A percentile compares a stretch with the other conserved stretches of the same genome.
Evolutionary conservation across 1,140 invertebrate species (phyloP).

Genomic region (Elysia chlorotica): DNA sequence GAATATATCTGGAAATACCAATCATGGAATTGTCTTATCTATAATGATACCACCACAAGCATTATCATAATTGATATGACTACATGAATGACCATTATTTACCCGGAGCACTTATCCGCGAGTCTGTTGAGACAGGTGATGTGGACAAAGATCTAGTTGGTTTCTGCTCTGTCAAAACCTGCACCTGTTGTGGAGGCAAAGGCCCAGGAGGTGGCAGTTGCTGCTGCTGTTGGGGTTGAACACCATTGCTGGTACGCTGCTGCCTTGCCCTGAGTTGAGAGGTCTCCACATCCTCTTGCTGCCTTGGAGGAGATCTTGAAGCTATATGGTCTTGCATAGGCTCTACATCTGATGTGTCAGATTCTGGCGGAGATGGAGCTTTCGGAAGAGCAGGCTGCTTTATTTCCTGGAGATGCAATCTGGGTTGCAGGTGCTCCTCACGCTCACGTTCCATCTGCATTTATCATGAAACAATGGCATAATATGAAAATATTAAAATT

Average conservation of each 20-base stretch:
- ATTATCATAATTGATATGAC: not conserved
- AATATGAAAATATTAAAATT: no score
- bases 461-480: no score
- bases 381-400: constrained; percentile 29
- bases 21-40: no score
- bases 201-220: not conserved
- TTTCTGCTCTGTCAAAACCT: no score
- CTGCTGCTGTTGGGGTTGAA: constrained; percentile 10
- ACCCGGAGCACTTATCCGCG: constrained; percentile 18
- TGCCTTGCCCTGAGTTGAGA: no score
- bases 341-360: constrained; percentile 26
- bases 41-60: no score
- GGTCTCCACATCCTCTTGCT: no score
- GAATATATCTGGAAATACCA: no score
- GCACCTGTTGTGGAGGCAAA: not conserved
- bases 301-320: no score
- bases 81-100: not conserved
- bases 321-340: constrained; percentile 13
- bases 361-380: constrained; percentile 13
- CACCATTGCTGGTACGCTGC: no score
- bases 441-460: constrained; percentile 68
- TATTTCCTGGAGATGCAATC: constrained; percentile 46
- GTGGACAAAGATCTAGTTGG: constrained; percentile 12
- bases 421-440: constrained; percentile 83
- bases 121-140: constrained; percentile 22